Base-by-base conservation (phyloP, 2,113 vertebrate genomes). In the Chroicocephalus ridibundus region DNA sequence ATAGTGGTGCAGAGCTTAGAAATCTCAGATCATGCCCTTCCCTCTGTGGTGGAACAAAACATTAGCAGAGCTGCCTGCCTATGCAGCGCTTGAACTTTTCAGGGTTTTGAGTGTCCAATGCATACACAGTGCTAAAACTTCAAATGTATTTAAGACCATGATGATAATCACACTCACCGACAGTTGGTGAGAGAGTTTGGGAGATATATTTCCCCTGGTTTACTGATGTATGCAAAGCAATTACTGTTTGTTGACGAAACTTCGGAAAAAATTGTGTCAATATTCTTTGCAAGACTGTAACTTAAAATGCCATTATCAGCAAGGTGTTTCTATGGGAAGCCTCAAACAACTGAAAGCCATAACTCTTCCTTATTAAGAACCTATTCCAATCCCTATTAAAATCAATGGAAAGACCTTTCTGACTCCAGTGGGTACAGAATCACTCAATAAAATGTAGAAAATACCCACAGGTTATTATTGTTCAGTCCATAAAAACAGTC, bases 351-450 rank as follows among this genome's bases (percentile, higher is more conserved):
- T 55, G 61, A 90, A 94, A 94, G 29, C 32, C 21, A 8, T 72
- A 95, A 77, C 49, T 88, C 65, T 78, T 83, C 62, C 83, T 95
- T 52, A 64, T 26, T 75, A 84, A 86, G 52, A 92, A 82, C 32
- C 31, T 71, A 40, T 44, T 71, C 47, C 62, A 92, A 44, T 21
- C 12, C 26, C 34, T 72, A 64, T 84, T 92, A 91, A 95, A 97
- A 91, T 80, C 91, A 96, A 82, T 95, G 44, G 92, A 89, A 82
- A 91, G 57, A 81, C 72, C 46, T 95, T 94, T 92, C 51, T 94
- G 77, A 76, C 64, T 92, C 77, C 16, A 21, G 70, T 22, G 86
- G 80, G 88, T 72, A 54, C 14, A 52, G 74, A 92, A 90, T 57
- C 69, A 44, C 62, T 96, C 91, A 61, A 89, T 93, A 94, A 93